Evolutionary conservation across 2,888 invertebrate genomes (phyloP).

Genomic region (Saturnia pavonia): DNA sequence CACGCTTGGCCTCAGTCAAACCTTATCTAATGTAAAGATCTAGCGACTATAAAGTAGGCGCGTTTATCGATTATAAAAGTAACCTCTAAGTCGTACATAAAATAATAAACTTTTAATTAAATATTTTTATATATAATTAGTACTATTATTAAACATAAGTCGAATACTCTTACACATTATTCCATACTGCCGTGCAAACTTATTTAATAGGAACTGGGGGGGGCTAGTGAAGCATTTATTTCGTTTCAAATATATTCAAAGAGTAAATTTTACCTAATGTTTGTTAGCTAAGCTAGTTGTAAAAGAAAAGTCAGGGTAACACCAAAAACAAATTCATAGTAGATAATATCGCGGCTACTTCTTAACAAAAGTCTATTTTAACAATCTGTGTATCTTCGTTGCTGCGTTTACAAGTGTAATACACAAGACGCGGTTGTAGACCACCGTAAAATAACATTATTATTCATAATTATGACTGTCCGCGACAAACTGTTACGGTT

Average conservation of each 20-base stretch:
- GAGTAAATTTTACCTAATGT: not conserved
- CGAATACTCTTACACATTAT: not conserved
- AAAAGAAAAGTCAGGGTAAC: not conserved
- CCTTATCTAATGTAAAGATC: too few relatives aligned
- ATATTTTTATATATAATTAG: too few relatives aligned
- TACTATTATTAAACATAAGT: too few relatives aligned
- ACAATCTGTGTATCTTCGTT: not conserved
- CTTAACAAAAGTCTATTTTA: not conserved
- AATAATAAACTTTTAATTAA: too few relatives aligned
- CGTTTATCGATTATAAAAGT: not conserved
- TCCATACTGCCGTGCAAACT: not conserved
- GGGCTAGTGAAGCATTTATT: not conserved
- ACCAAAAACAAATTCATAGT: not conserved
- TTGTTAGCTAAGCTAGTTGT: not conserved
- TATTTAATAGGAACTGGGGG: too few relatives aligned
- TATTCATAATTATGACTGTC: slow-evolving; percentile 67
- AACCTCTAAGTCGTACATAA: too few relatives aligned
- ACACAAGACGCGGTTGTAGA: slow-evolving; percentile 56
- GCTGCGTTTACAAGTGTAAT: slow-evolving; percentile 46
- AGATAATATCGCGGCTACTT: not conserved
- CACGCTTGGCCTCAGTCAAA: too few relatives aligned
- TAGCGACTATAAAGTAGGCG: not conserved
- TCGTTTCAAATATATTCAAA: not conserved
- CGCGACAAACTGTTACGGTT: slow-evolving; percentile 66
- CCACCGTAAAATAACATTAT: slow-evolving; percentile 67